Percentiles rank a stretch among this genome's conserved stretches.
Conservation (phyloP, 2,113 vertebrate genomes). For the Mormyrus iriodes region DNA sequence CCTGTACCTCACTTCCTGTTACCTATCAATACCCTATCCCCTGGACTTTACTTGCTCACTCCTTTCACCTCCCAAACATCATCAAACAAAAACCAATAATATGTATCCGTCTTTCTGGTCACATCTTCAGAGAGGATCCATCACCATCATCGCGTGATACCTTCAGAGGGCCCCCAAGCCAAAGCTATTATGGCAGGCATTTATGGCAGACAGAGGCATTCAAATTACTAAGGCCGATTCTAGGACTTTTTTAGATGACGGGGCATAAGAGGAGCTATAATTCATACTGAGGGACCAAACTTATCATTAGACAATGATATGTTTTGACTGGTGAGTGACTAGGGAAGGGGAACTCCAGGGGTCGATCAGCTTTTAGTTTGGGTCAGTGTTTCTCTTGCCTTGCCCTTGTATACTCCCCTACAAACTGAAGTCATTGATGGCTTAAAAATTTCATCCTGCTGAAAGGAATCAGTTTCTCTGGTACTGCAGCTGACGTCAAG, state of each 20-base stretch:
- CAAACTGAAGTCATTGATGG: background rate
- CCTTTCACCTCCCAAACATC: background rate
- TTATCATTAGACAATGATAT: background rate
- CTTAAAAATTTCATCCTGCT: background rate
- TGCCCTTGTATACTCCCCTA: background rate
- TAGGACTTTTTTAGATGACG: background rate
- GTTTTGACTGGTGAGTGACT: background rate
- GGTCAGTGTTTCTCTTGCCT: background rate
- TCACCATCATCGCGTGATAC: background rate
- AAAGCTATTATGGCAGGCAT: background rate
- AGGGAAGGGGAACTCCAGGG: background rate
- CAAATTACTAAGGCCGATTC: too few relatives aligned
- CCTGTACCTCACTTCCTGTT: background rate
- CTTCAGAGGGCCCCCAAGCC: background rate
- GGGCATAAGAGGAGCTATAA: background rate
- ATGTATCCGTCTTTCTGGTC: background rate
- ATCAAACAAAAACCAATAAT: background rate
- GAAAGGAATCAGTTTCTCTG: background rate
- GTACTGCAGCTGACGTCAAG: background rate
- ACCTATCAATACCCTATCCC: background rate
- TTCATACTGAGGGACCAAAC: background rate
- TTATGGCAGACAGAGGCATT: background rate
- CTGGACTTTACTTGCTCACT: background rate
- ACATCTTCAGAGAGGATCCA: background rate
- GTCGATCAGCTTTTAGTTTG: background rate